Base-by-base conservation (phyloP, 2,113 vertebrate genomes). In the Circaetus gallicus region DNA sequence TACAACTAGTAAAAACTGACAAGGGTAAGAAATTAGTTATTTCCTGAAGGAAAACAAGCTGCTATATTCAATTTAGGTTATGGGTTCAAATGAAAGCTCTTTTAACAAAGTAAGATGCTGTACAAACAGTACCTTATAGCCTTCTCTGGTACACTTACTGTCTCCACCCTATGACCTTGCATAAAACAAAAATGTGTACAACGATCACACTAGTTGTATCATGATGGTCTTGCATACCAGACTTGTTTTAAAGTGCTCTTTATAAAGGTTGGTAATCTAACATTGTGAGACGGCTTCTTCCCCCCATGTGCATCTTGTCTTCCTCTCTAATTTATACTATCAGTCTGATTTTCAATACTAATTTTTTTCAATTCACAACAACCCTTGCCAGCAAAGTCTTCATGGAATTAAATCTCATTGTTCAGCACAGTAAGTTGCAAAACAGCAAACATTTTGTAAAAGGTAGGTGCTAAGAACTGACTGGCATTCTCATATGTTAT, bases 401-500 rank as follows among this genome's bases (percentile, higher is more conserved):
- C 25, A 5, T 0, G 26, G 36, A 56, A 90, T 66, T 50, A 92
- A 96, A 92, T 17, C 80, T 74, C 83, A 34, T 93, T 87, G 90
- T 87, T 82, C 50, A 91, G 83, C 83, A 24, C 13, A 63, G 85
- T 29, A 63, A 50, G 43, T 26, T 36, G 43, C 67, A 82, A 67
- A 97, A 52, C 83, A 93, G 83, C 90, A 38, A 71, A 70, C 11
- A 4, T 62, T 69, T 62, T 86, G 67, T 28, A 82, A 73, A 52
- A 90, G 80, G 90, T n/a, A 77, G 83, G 97, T 91, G 97, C 95
- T 97, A 53, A 98, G 96, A 88, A 69, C 95, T 97, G 98, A 43
- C 91, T 67, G 98, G 92, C 67, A 42, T 97, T 97, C 98, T 98
- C 97, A 92, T 89, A 97, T 97, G 98, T 98, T 96, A 95, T 97